Percentiles rank a stretch among this genome's conserved stretches.
These are phyloP conservation scores for Philaethria dido DNA, from an alignment of 2,888 invertebrate genomes.

Conservation along the genomic window DNA sequence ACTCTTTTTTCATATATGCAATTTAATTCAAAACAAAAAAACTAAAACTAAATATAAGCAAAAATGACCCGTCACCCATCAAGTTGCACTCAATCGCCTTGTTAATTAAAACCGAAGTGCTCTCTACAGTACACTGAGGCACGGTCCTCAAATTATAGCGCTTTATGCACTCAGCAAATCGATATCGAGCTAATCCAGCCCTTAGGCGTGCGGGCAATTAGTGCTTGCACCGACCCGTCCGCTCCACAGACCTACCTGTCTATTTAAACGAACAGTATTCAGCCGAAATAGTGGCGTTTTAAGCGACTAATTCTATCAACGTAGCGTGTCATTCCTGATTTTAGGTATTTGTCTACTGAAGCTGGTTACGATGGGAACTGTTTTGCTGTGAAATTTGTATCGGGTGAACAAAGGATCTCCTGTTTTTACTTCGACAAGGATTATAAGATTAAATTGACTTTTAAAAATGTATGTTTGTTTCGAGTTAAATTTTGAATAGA, in stretches of 20 bases:
- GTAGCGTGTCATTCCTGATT: constrained; percentile 16
- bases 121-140: constrained; percentile 29
- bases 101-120: constrained; percentile 34
- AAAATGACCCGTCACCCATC: constrained; percentile 23
- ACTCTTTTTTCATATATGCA: background rate
- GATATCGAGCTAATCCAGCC: constrained; percentile 60
- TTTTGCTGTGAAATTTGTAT: no score
- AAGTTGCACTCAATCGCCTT: constrained; percentile 22
- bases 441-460: no score
- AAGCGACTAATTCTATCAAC: constrained; percentile 31
- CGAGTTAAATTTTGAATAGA: no score
- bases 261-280: constrained; percentile 30
- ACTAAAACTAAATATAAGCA: constrained; percentile 14
- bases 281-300: constrained; percentile 33
- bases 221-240: constrained; percentile 62
- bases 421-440: no score
- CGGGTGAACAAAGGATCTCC: background rate
- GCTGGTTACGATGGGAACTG: background rate
- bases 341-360: constrained; percentile 11
- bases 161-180: constrained; percentile 48
- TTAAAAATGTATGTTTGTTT: no score
- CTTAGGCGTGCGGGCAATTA: constrained; percentile 64
- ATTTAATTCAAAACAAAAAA: constrained; percentile 2
- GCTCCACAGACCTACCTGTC: constrained; percentile 52
- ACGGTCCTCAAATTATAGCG: constrained; percentile 34